Evolutionary conservation across 2,888 invertebrate genomes (phyloP).

Genomic region (Torymus texanus): DNA sequence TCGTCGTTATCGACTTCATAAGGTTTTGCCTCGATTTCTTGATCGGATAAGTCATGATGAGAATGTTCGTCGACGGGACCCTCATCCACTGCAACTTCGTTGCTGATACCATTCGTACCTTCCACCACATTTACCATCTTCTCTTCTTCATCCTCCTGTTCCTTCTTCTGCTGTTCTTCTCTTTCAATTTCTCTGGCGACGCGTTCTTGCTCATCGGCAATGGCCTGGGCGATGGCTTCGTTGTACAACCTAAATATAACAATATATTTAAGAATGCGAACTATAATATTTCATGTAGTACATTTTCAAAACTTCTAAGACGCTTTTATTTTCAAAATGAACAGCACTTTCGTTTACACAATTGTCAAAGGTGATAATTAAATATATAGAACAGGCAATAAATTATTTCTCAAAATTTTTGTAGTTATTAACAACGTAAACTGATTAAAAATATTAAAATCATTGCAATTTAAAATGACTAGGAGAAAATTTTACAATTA

Average conservation of each 20-base stretch:
- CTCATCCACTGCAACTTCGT: constrained; percentile 44
- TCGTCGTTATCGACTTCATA: constrained; percentile 67
- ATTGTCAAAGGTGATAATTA: too few species aligned
- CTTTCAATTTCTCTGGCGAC: constrained; percentile 76
- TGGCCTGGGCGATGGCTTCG: constrained; percentile 64
- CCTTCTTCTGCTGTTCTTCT: constrained; percentile 78
- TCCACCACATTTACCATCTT: constrained; percentile 77
- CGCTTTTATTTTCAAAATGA: too few species aligned
- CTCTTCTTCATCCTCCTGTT: constrained; percentile 79
- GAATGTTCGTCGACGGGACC: constrained; percentile 61
- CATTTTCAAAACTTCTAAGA: too few species aligned
- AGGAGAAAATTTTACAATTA: too few species aligned
- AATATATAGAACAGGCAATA: too few species aligned
- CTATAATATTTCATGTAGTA: too few species aligned
- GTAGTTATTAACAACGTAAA: too few species aligned
- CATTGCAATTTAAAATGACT: too few species aligned
- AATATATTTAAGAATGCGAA: too few species aligned
- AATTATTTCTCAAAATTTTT: too few species aligned
- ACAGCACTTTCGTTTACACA: too few species aligned
- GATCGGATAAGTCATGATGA: constrained; percentile 63
- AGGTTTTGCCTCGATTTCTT: constrained; percentile 68
- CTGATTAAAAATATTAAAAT: too few species aligned
- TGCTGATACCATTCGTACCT: constrained; percentile 56
- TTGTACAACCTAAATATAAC: constrained; percentile 60
- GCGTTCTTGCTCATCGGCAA: constrained; percentile 75